phyloP scores from a whole-genome alignment of 2,113 vertebrate genomes.

The Haplochromis burtoni region DNA sequence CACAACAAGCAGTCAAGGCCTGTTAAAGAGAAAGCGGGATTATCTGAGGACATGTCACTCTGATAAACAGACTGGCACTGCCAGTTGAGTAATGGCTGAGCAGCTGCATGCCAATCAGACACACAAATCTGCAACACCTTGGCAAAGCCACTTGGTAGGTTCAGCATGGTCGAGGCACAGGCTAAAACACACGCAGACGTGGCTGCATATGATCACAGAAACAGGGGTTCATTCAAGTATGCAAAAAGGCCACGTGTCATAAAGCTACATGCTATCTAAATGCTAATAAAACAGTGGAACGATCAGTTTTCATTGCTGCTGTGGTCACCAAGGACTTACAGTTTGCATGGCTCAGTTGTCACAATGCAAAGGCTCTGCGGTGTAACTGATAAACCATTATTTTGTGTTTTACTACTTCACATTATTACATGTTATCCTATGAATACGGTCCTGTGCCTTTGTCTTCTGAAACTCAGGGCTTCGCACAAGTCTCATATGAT shows the following conservation, averaged over 20 bases:
- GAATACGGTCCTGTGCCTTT: background rate
- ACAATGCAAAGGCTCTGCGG: background rate
- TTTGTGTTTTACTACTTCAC: background rate
- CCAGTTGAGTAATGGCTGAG: constrained; percentile 22
- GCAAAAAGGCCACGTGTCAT: constrained; percentile 32
- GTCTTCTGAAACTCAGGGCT: background rate
- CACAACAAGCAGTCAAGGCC: background rate
- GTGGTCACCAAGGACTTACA: background rate
- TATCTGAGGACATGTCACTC: background rate
- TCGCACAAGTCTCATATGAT: background rate
- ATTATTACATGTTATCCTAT: background rate
- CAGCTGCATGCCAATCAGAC: constrained; percentile 41
- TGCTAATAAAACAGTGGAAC: constrained; percentile 38
- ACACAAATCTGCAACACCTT: constrained; percentile 36
- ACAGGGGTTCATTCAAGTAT: background rate
- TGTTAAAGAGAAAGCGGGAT: background rate
- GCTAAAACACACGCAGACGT: background rate
- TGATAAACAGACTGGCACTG: constrained; percentile 9
- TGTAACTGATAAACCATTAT: background rate
- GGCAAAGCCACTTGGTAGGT: constrained; percentile 49
- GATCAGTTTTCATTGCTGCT: background rate
- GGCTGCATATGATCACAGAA: background rate
- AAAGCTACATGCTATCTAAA: constrained; percentile 51
- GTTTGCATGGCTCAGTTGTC: background rate
- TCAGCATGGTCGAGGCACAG: constrained; percentile 27